Percentiles rank a stretch among this genome's conserved stretches.
Conservation (phyloP, 2,888 invertebrate species). For the Lomographa bimaculata region DNA sequence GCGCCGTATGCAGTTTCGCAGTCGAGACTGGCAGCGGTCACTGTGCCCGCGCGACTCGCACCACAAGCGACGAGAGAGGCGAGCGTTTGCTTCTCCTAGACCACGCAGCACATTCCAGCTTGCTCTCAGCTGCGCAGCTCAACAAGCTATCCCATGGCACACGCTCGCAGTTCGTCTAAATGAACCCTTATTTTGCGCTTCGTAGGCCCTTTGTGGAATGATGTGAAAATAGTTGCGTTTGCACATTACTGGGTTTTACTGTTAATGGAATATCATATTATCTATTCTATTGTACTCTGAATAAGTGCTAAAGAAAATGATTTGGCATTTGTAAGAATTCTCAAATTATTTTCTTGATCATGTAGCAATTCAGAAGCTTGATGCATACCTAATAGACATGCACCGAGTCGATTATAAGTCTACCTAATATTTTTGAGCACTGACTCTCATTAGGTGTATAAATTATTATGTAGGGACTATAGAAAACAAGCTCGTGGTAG, state of each 20-base stretch:
- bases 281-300: background rate
- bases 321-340: too few relatives aligned
- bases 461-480: conserved; percentile 10
- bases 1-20: conserved; percentile 73
- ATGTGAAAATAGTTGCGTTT: background rate
- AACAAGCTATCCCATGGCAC: conserved; percentile 69
- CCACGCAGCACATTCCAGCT: conserved; percentile 73
- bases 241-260: conserved; percentile 2
- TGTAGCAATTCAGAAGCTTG: too few relatives aligned
- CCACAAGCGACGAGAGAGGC: conserved; percentile 61
- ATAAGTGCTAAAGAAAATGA: too few relatives aligned
- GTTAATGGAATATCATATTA: background rate
- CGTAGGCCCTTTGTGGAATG: background rate
- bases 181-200: background rate
- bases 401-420: conserved; percentile 6
- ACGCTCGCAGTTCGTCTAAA: conserved; percentile 69
- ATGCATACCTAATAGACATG: conserved; percentile 7
- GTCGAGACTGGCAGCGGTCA: conserved; percentile 60
- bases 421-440: conserved; percentile 11
- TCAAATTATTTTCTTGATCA: too few relatives aligned
- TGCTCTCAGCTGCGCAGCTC: conserved; percentile 73
- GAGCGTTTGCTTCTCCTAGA: conserved; percentile 69
- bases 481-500: background rate
- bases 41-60: conserved; percentile 46
- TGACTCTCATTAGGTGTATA: conserved; percentile 2